Base-by-base conservation (phyloP, 2,113 vertebrate genomes). In the Lophochroa leadbeateri region DNA sequence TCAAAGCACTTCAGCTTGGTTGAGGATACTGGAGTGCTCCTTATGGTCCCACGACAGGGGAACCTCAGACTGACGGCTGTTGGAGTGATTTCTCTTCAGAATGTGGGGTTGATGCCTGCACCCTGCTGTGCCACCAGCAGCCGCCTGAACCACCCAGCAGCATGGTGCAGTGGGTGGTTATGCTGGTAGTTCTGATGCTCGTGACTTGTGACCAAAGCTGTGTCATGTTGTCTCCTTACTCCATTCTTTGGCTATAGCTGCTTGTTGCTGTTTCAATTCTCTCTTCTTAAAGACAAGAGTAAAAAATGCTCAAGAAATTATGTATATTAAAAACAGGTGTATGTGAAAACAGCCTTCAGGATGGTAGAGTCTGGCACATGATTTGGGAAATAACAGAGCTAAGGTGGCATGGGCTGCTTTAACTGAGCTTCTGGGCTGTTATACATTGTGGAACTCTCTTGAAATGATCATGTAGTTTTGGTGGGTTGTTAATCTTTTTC, bases 51-150 rank as follows among this genome's bases (percentile, higher is more conserved):
- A 29, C 17, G 7, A 0, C 2, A 11, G 28, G 16, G 33, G 9
- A 44, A 7, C 6, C 44, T 83, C 41, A 41, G 27, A 12, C 6
- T 58, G 35, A 3, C 0, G 1, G 44, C 12, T 44, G n/a, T 37
- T 52, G 55, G 37, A 63, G 19, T 14, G 23, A 37, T 29, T 19
- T 55, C n/a, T n/a, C 11, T 60, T 47, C 18, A 25, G 55, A 43
- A 50, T 60, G n/a, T 31, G 50, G 21, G 31, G 20, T 8, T 43
- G 44, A 5, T 75, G 25, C 23, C 49, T 74, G n/a, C 17, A 17
- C 6, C 19, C 61, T 92, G 33, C 52, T 31, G 13, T 79, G 52
- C 33, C n/a, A 18, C 31, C 50, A 65, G 76, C 52, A 77, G 61
- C 49, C 57, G 41, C 49, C 64, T 61, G 78, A 79, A 39, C 65